A percentile compares a stretch with the other conserved stretches of the same genome.
Evolutionary conservation across 2,113 vertebrate genomes (phyloP).

Genomic region (Oncorhynchus clarkii): DNA sequence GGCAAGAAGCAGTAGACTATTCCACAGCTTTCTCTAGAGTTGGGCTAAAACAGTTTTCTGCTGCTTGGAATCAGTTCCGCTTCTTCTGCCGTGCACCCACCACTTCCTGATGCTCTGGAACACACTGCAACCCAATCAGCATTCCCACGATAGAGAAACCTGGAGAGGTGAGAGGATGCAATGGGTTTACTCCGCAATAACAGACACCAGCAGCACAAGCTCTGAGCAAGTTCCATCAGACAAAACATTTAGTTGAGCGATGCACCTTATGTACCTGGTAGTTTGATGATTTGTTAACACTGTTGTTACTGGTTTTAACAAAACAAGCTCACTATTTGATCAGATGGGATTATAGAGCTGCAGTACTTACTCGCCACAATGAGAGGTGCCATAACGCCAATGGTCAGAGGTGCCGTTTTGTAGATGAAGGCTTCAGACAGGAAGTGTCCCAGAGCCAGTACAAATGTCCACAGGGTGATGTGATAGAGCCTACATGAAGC

Average conservation of each 20-base stretch:
- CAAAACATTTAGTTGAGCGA: neutral
- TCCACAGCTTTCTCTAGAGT: slow-evolving; percentile 5
- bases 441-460: slow-evolving; percentile 91
- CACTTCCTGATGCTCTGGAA: slow-evolving; percentile 76
- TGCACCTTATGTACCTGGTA: neutral
- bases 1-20: slow-evolving; percentile 21
- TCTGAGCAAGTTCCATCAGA: too few relatives aligned
- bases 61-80: slow-evolving; percentile 75
- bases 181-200: too few relatives aligned
- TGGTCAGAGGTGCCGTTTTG: slow-evolving; percentile 86
- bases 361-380: slow-evolving; percentile 83
- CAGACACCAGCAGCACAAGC: too few relatives aligned
- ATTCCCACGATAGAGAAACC: slow-evolving; percentile 91
- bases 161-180: slow-evolving; percentile 39
- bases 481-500: slow-evolving; percentile 84
- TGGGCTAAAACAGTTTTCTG: neutral
- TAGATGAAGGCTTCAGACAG: slow-evolving; percentile 89
- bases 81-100: slow-evolving; percentile 81
- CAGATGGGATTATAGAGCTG: neutral
- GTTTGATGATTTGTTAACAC: neutral
- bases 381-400: slow-evolving; percentile 91
- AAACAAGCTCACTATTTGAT: neutral
- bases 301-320: neutral
- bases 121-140: slow-evolving; percentile 87
- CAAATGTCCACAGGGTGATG: slow-evolving; percentile 92